These are phyloP conservation scores for Lathamus discolor DNA, from an alignment of 2,113 vertebrate species.

Conservation along the genomic window DNA sequence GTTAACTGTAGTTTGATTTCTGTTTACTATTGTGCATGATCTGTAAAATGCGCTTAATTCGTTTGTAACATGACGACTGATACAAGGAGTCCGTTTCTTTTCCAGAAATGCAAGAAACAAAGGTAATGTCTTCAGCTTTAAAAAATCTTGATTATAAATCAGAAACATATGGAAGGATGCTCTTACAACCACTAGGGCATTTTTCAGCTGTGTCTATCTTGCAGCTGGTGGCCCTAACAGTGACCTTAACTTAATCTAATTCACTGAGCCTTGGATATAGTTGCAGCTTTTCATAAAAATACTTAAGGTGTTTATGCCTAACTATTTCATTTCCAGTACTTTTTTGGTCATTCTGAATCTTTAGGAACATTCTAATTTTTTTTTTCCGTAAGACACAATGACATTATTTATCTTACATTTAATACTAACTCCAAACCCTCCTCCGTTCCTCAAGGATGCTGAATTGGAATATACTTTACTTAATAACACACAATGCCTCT, in stretches of 20 bases:
- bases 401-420: neutral
- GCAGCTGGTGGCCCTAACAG: constrained; percentile 10
- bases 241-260: constrained; percentile 20
- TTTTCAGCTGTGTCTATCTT: constrained; percentile 28
- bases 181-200: neutral
- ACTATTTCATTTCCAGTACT: neutral
- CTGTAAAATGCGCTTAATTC: neutral
- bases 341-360: neutral
- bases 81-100: neutral
- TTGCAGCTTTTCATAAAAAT: neutral
- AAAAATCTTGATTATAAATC: constrained; percentile 23
- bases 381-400: neutral
- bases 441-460: neutral
- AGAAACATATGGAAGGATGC: constrained; percentile 27
- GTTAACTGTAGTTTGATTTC: neutral
- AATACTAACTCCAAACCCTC: neutral
- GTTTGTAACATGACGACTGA: neutral
- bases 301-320: neutral
- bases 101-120: neutral
- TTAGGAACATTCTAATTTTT: neutral
- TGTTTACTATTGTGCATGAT: neutral
- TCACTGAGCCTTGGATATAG: neutral
- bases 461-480: neutral
- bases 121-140: constrained; percentile 6
- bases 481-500: neutral